Percentiles rank a stretch among this genome's conserved stretches.
Evolutionary conservation across 1,140 invertebrate genomes (phyloP).

Genomic region (Drosophila ogumai): DNA sequence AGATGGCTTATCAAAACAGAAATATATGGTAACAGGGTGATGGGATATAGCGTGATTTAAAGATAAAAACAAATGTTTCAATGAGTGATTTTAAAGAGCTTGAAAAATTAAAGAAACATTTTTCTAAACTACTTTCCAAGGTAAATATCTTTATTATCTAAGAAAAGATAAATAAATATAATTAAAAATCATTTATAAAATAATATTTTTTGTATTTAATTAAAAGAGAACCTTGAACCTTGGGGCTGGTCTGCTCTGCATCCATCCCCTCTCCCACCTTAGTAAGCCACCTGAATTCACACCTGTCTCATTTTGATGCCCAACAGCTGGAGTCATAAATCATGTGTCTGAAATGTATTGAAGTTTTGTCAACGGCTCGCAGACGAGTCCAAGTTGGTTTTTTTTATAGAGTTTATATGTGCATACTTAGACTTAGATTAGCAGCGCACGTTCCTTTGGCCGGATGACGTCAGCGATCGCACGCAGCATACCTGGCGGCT

Average conservation of each 20-base stretch:
- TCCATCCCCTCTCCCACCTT: background rate
- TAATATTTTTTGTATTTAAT: too few species aligned
- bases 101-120: too few species aligned
- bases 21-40: background rate
- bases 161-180: background rate
- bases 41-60: conserved; percentile 25
- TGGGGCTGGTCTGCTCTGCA: too few species aligned
- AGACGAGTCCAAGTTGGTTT: conserved; percentile 34
- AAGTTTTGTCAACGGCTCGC: conserved; percentile 42
- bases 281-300: conserved; percentile 4
- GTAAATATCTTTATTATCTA: too few species aligned
- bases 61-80: background rate
- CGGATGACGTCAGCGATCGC: conserved; percentile 45
- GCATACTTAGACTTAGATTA: conserved; percentile 32
- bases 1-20: conserved; percentile 15
- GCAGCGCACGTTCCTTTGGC: conserved; percentile 42
- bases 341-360: conserved; percentile 27
- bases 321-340: conserved; percentile 36
- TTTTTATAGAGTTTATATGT: background rate
- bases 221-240: background rate
- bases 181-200: background rate
- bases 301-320: conserved; percentile 8
- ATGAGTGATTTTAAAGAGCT: background rate
- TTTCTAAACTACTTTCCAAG: too few species aligned
- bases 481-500: conserved; percentile 15